Evolutionary conservation across 2,113 vertebrate species (phyloP), one percentile per base, ranked within the genome.

Genomic region (Plotosus lineatus): DNA sequence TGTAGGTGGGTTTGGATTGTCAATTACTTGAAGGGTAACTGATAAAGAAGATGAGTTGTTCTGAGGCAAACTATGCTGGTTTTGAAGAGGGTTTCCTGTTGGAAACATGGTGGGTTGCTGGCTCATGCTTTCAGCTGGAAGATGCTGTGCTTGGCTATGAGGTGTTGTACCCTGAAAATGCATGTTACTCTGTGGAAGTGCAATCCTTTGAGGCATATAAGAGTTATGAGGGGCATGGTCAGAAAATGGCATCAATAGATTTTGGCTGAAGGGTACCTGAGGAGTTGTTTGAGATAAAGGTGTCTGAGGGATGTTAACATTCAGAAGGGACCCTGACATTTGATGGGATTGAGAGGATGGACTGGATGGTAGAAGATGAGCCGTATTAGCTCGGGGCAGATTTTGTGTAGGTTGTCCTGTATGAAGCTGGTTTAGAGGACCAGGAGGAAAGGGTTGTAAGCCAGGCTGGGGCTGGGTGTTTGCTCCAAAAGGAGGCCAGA

Each of bases 381-480:
- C 94, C 93, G 83, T 94, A 83, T 0, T 92, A 92, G 0, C 92
- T 92, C 0, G 93, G 88, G 0, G 88, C 83, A 5, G 85, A 78
- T 3, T 81, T 75, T 74, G 68, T 58, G 58, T 40, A 68, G 44
- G 61, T 3, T 85, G 83, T n/a, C 79, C 68, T 17, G 66, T 79
- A 65, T 77, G 66, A 40, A 81, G 63, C 36, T 71, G 78, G 68
- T 77, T 77, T 19, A 60, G 42, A 63, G 38, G 66, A 42, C 31
- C 46, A 21, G 56, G 33, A 14, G 40, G 83, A 55, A 40, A 60
- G 28, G 28, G 55, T 53, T 75, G 82, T 19, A 38, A n/a, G 11
- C 86, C 82, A 33, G 51, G 61, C 11, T 55, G 84, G 31, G 56
- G 51, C 81, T 73, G 78, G 21, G 19, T 77, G 3, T 80, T 48